Percentiles rank a stretch among this genome's conserved stretches.
Evolutionary conservation across 2,888 invertebrate genomes (phyloP).

Genomic region (Troides oblongomaculatus): DNA sequence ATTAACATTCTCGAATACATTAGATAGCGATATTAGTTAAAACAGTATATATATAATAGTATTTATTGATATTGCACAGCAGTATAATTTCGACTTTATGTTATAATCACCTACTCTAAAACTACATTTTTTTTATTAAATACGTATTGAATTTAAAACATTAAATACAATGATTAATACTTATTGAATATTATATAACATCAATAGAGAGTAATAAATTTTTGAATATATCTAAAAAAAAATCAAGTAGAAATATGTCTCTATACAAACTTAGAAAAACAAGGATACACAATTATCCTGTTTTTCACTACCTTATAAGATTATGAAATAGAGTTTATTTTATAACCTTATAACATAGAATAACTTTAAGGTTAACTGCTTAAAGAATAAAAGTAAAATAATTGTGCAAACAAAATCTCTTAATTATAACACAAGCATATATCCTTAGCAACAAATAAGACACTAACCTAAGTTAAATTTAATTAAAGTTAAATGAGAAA

Average conservation of each 20-base stretch:
- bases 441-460: background rate
- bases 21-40: too few species aligned
- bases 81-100: slow-evolving; percentile 41
- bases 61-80: slow-evolving; percentile 71
- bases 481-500: background rate
- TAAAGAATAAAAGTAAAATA: slow-evolving; percentile 22
- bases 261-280: too few species aligned
- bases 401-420: slow-evolving; percentile 33
- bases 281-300: too few species aligned
- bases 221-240: too few species aligned
- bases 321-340: too few species aligned
- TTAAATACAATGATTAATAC: slow-evolving; percentile 11
- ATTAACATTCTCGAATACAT: too few species aligned
- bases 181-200: background rate
- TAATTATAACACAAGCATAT: background rate
- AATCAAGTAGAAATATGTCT: too few species aligned
- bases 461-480: too few species aligned
- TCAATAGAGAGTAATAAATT: too few species aligned
- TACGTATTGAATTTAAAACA: slow-evolving; percentile 1
- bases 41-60: slow-evolving; percentile 1
- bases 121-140: slow-evolving; percentile 13
- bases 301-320: too few species aligned
- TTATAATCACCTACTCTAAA: slow-evolving; percentile 14
- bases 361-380: background rate
- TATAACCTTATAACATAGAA: too few species aligned